Base-by-base conservation (phyloP, 2,797 vertebrate species). In the Toxotes lorentzi region DNA sequence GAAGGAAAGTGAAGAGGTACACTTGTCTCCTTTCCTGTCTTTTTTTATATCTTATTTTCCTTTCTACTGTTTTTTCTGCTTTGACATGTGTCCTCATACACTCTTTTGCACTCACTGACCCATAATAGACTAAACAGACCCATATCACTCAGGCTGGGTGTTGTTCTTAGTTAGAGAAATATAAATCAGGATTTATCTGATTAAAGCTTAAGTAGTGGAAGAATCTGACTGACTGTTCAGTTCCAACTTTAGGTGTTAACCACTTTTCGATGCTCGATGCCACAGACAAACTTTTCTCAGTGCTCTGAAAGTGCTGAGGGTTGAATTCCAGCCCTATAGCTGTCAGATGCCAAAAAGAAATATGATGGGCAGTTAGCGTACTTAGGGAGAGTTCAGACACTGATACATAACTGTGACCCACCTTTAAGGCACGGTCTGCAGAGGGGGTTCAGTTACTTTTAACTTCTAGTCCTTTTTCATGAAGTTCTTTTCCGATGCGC, bases 1-100 rank as follows among this genome's bases (percentile, higher is more conserved):
- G 17, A 62, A 34, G 66, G 34, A 65, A 62, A 38, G 34, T 23
- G 67, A 40, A 47, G 30, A 74, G 53, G 62, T 30, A 30, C 13
- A 57, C 76, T 24, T 14, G 10, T 53, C 24, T 70, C 24, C 13
- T 56, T 40, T 38, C 27, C 23, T 61, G 65, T 17, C 4, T 47
- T 34, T 45, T 5, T 19, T 1, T 43, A 38, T 34, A 3, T 13
- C 38, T 38, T 38, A 11, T 38, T 38, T 38, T 8, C 3, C 13
- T 41, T 41, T 41, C 40, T 41, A 3, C 12, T 14, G 40, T 41
- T 13, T 13, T 13, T 41, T 41, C 40, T 41, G 40, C 40, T 14
- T 41, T 41, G 40, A 41, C 4, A 41, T 10, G 12, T 24, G 24
- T 14, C 38, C 12, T 56, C 12, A 17, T 34, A 21, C 1, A 16